Conservation (phyloP, 1,140 invertebrate species). For the Drosophila azteca region DNA sequence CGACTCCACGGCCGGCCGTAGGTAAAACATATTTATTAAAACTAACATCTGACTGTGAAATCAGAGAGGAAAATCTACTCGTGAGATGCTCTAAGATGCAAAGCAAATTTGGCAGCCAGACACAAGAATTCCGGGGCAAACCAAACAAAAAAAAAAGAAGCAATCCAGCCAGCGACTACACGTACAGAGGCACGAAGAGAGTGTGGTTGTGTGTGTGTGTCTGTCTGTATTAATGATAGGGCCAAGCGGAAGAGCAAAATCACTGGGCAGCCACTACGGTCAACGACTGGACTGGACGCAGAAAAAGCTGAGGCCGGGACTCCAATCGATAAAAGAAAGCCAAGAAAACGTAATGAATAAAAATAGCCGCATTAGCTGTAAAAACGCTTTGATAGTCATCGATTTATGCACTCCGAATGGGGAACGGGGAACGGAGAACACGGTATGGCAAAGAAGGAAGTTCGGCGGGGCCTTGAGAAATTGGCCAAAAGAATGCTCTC, state of each 20-base stretch:
- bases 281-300: slow-evolving; percentile 32
- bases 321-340: slow-evolving; percentile 71
- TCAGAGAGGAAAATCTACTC: slow-evolving; percentile 12
- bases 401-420: slow-evolving; percentile 55
- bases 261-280: slow-evolving; percentile 19
- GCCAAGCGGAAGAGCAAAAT: slow-evolving; percentile 40
- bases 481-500: slow-evolving; percentile 74
- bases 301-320: slow-evolving; percentile 9
- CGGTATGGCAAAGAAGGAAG: slow-evolving; percentile 6
- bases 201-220: too few species aligned
- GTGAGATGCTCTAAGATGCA: slow-evolving; percentile 10
- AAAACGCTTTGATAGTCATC: slow-evolving; percentile 79
- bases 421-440: slow-evolving; percentile 5
- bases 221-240: slow-evolving; percentile 40
- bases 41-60: slow-evolving; percentile 69
- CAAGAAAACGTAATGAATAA: slow-evolving; percentile 79
- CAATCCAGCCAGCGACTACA: neutral
- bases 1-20: slow-evolving; percentile 14
- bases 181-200: slow-evolving; percentile 10
- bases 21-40: slow-evolving; percentile 63
- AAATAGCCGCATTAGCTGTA: slow-evolving; percentile 82
- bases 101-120: slow-evolving; percentile 35
- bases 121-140: neutral
- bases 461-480: slow-evolving; percentile 57
- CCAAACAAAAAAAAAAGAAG: slow-evolving; percentile 9